A percentile compares a stretch with the other conserved stretches of the same genome.
Conservation (phyloP, 2,113 vertebrate genomes). For the Megaleporinus macrocephalus region DNA sequence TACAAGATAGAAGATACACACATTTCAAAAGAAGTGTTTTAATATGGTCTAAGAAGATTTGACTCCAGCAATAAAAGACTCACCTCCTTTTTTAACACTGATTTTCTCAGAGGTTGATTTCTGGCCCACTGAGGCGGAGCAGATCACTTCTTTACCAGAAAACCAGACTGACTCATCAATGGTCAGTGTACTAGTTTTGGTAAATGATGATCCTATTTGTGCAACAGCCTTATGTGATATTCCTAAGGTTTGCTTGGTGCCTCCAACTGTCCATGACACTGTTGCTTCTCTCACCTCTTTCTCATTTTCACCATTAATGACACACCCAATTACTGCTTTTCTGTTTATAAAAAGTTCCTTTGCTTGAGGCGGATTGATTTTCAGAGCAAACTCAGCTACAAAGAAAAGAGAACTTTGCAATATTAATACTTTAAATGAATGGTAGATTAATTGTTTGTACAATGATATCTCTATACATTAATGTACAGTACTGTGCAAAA, state of each 20-base stretch:
- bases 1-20: background rate
- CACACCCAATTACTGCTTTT: slow-evolving; percentile 11
- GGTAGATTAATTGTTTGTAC: too few relatives aligned
- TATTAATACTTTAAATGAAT: too few relatives aligned
- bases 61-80: background rate
- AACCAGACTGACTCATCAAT: background rate
- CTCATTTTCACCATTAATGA: slow-evolving; percentile 2
- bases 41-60: background rate
- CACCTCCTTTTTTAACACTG: background rate
- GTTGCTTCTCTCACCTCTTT: background rate
- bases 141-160: background rate
- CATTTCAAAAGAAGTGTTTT: background rate
- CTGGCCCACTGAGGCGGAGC: background rate
- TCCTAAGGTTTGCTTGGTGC: too few relatives aligned
- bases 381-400: too few relatives aligned
- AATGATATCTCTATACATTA: background rate
- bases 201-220: background rate
- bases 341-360: background rate
- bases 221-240: background rate
- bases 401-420: too few relatives aligned
- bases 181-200: background rate
- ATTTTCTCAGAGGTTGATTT: background rate
- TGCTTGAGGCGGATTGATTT: slow-evolving; percentile 1
- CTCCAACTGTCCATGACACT: background rate
- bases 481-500: too few relatives aligned